phyloP scores from a whole-genome alignment of 2,113 vertebrate species.

The Hylia prasina region DNA sequence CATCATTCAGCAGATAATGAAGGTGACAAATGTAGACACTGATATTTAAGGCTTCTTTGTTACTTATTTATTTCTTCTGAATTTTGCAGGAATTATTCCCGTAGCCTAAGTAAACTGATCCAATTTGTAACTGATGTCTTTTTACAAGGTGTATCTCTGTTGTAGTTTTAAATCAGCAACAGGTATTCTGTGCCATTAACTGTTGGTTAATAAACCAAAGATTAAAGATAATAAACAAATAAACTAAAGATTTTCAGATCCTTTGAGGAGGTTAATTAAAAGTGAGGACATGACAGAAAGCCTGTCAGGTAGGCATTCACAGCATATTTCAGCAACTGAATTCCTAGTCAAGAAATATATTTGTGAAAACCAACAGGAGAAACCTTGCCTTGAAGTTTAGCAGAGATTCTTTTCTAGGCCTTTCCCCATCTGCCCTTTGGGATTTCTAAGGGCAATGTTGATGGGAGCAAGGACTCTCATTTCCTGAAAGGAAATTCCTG shows the following conservation, averaged over 20 bases:
- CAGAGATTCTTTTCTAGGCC: not conserved
- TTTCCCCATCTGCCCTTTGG: not conserved
- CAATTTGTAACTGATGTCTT: not conserved
- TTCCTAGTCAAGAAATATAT: not conserved
- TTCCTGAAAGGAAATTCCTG: constrained; percentile 44
- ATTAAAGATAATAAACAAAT: no score
- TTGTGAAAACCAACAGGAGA: not conserved
- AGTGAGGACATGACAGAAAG: not conserved
- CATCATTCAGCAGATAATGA: constrained; percentile 75
- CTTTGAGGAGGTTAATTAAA: not conserved
- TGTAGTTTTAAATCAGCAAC: not conserved
- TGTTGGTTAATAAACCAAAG: not conserved
- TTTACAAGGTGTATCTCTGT: not conserved
- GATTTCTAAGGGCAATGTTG: not conserved
- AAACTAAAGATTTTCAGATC: not conserved
- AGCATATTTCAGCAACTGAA: not conserved
- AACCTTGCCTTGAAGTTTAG: not conserved
- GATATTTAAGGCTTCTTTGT: not conserved
- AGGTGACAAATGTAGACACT: constrained; percentile 67
- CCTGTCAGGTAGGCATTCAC: not conserved
- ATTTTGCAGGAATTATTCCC: not conserved
- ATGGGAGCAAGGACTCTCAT: not conserved
- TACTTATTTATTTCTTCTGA: not conserved
- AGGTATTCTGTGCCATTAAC: not conserved
- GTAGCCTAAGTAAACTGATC: not conserved